A percentile compares a stretch with the other conserved stretches of the same genome.
These are phyloP conservation scores for Marasmarcha lunaedactyla DNA, from an alignment of 2,888 invertebrate species.

Conservation along the genomic window DNA sequence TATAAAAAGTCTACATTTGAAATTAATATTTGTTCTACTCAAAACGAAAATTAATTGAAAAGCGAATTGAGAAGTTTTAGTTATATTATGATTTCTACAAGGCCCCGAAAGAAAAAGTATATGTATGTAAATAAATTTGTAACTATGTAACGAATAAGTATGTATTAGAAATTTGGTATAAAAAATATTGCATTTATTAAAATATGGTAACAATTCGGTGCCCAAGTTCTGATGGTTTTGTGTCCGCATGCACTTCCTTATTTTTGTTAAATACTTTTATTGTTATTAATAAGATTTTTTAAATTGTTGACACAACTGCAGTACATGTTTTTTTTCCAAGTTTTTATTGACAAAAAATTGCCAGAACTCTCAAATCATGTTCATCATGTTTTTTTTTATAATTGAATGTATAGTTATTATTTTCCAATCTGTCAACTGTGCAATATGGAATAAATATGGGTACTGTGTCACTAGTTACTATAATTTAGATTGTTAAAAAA, in stretches of 20 bases:
- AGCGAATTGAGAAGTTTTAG: constrained; percentile 15
- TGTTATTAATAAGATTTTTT: constrained; percentile 68
- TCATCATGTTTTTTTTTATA: constrained; percentile 1
- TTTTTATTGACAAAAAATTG: too few species aligned
- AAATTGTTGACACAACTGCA: constrained; percentile 48
- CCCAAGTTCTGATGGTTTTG: constrained; percentile 64
- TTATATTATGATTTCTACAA: constrained; percentile 9
- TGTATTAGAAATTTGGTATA: constrained; percentile 50
- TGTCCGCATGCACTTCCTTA: constrained; percentile 40
- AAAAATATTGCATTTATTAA: constrained; percentile 59
- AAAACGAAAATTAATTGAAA: constrained; percentile 20
- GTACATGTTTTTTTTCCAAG: constrained; percentile 8
- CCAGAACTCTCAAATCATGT: too few species aligned
- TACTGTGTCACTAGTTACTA: constrained; percentile 43
- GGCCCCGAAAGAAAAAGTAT: constrained; percentile 7
- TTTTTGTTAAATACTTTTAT: constrained; percentile 66
- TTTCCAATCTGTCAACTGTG: constrained; percentile 47
- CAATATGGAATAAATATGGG: constrained; percentile 47
- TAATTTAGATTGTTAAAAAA: constrained; percentile 43
- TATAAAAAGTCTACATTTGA: constrained; percentile 47
- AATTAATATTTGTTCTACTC: constrained; percentile 58
- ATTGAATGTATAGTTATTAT: constrained; percentile 26
- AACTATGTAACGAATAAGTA: constrained; percentile 24
- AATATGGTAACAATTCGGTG: constrained; percentile 31
- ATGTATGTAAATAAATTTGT: constrained; percentile 60